Evolutionary conservation across 2,888 invertebrate species (phyloP), one percentile per base, ranked within the genome.

Genomic region (Drosophila meridiana): DNA sequence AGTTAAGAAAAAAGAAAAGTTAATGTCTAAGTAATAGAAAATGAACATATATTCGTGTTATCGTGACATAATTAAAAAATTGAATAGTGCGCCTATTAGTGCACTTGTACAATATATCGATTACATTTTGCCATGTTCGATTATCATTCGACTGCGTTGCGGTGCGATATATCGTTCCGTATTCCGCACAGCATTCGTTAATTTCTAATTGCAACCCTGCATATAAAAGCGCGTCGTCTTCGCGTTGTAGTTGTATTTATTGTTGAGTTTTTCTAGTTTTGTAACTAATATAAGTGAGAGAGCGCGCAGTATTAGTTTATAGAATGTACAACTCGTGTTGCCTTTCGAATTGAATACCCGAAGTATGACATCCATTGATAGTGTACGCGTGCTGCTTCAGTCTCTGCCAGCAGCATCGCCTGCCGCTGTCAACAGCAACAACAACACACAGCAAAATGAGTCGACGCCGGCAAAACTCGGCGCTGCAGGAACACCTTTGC

Each of bases 351-450:
- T 60, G 50, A 50, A 59, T 62, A 40, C 53, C 40, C 42, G 40
- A 36, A 72, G 8, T 69, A 78, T 78, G 65, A 83, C 85, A 42
- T 82, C 80, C 56, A 90, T 86, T 45, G 85, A 86, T 63, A 86
- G 60, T 59, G 85, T 86, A 34, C 89, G 85, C 34, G 82, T 86
- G 43, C 45, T 86, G 69, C 71, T 86, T 45, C 85, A 86, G 43
- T 86, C 90, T 38, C 66, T 86, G 71, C 85, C 85, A 64, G 89
- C 85, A 43, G 83, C 83, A 34, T 30, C 83, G 56, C 87, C 83
- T n/a, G 71, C 71, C n/a, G 60, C 68, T 50, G 65, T 9, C 45
- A 45, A 32, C 56, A 86, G 45, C 69, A 69, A 50, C 71, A 82
- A 45, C 57, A 52, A 40, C 48, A 57, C 68, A 13, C 73, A 47